Percentiles rank a stretch among this genome's conserved stretches.
Conservation (phyloP, 2,888 invertebrate genomes). For the Antheraea yamamai region DNA sequence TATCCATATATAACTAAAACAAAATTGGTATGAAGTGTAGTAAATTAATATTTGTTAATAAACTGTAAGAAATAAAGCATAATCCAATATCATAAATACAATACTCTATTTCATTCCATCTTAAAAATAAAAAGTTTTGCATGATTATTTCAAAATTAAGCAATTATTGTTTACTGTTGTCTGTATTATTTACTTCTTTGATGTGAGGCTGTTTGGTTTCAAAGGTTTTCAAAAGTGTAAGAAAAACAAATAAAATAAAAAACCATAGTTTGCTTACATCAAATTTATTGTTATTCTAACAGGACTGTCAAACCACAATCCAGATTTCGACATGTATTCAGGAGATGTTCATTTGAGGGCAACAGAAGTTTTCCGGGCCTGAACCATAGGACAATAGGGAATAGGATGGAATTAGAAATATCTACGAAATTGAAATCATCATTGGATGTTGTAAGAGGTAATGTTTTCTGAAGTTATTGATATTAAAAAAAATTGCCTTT, state of each 20-base stretch:
- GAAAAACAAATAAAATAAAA: background rate
- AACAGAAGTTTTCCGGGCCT: slow-evolving; percentile 84
- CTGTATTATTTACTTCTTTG: background rate
- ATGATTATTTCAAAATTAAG: background rate
- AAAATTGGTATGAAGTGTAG: background rate
- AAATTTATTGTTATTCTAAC: slow-evolving; percentile 23
- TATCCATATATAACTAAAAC: background rate
- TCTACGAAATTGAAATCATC: slow-evolving; percentile 66
- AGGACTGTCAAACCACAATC: slow-evolving; percentile 63
- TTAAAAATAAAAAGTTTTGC: background rate
- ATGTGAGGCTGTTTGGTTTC: background rate
- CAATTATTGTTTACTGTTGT: background rate
- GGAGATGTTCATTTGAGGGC: slow-evolving; percentile 80
- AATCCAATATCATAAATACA: background rate
- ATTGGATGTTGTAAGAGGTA: slow-evolving; percentile 79
- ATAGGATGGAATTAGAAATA: slow-evolving; percentile 73
- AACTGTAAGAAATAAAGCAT: no score
- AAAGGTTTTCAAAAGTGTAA: background rate
- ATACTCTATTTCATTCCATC: background rate
- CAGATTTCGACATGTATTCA: slow-evolving; percentile 53
- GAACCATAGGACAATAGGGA: slow-evolving; percentile 55
- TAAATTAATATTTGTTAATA: no score
- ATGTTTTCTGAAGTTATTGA: slow-evolving; percentile 20
- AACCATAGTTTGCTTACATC: background rate
- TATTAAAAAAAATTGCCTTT: background rate